phyloP scores from a whole-genome alignment of 1,140 invertebrate species.

The Euwallacea fornicatus region DNA sequence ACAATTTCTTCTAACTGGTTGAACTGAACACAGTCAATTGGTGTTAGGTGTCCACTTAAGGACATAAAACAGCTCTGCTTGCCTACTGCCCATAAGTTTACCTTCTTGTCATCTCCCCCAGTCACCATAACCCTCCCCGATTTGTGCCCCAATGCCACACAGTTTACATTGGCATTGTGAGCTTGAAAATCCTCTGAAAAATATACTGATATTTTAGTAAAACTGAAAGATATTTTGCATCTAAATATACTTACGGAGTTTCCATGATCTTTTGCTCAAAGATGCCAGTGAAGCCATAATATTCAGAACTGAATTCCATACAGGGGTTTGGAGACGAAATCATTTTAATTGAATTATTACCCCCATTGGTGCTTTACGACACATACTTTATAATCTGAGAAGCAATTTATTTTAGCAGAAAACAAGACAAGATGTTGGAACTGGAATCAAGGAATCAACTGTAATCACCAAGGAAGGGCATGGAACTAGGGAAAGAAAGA shows the following conservation, averaged over 20 bases:
- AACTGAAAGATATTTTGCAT: not conserved
- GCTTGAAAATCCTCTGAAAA: conserved; percentile 87
- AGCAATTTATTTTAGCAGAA: no score
- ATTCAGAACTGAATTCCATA: conserved; percentile 14
- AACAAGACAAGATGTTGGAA: no score
- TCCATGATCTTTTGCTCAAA: conserved; percentile 63
- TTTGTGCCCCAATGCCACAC: conserved; percentile 86
- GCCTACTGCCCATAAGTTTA: conserved; percentile 96
- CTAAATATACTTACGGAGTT: conserved; percentile 58
- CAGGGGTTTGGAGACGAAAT: no score
- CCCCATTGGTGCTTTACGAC: no score
- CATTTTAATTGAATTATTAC: no score
- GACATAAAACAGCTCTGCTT: conserved; percentile 96
- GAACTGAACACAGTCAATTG: conserved; percentile 94
- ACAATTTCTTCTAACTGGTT: conserved; percentile 93
- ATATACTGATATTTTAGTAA: conserved; percentile 19
- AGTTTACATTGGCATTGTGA: conserved; percentile 87
- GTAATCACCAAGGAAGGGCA: no score
- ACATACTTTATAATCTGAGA: no score
- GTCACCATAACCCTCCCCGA: conserved; percentile 92
- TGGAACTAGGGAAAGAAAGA: no score
- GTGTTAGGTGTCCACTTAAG: conserved; percentile 87
- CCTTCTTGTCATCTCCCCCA: conserved; percentile 96
- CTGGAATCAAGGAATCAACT: no score
- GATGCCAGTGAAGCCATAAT: conserved; percentile 57